Conservation (phyloP, 2,888 invertebrate species). For the Clepsis dumicolana region DNA sequence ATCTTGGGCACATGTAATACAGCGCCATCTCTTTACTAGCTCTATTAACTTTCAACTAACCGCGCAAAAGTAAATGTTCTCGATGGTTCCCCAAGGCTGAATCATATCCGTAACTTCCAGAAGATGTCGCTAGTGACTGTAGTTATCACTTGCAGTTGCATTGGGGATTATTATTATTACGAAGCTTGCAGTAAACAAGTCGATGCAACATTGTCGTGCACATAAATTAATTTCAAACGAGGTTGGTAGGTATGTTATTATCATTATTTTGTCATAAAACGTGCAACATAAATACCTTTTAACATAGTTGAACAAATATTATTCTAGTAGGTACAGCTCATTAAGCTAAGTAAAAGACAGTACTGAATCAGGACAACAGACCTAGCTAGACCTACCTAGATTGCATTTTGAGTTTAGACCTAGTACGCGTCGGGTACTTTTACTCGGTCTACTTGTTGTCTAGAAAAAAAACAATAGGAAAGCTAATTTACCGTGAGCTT, state of each 20-base stretch:
- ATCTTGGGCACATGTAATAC: not conserved
- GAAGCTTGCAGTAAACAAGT: constrained; percentile 6
- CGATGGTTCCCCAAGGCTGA: not conserved
- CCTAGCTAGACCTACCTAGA: too few species aligned
- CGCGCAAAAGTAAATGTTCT: not conserved
- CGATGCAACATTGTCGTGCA: not conserved
- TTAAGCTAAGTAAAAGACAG: too few species aligned
- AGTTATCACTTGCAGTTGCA: not conserved
- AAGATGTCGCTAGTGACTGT: constrained; percentile 3
- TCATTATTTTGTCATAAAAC: too few species aligned
- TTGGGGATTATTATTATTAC: not conserved
- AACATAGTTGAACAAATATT: too few species aligned
- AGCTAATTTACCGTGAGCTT: too few species aligned
- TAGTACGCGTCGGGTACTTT: too few species aligned
- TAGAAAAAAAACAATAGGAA: too few species aligned
- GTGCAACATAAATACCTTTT: too few species aligned
- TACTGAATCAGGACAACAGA: too few species aligned
- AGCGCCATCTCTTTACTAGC: constrained; percentile 21
- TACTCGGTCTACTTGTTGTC: too few species aligned
- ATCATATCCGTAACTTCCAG: not conserved
- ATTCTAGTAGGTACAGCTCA: too few species aligned
- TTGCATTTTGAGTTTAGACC: too few species aligned
- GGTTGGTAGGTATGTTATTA: not conserved
- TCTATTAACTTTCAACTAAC: not conserved
- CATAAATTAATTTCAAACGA: not conserved